These are phyloP conservation scores for Drosophila carrolli DNA, from an alignment of 1,140 invertebrate species.

Conservation along the genomic window DNA sequence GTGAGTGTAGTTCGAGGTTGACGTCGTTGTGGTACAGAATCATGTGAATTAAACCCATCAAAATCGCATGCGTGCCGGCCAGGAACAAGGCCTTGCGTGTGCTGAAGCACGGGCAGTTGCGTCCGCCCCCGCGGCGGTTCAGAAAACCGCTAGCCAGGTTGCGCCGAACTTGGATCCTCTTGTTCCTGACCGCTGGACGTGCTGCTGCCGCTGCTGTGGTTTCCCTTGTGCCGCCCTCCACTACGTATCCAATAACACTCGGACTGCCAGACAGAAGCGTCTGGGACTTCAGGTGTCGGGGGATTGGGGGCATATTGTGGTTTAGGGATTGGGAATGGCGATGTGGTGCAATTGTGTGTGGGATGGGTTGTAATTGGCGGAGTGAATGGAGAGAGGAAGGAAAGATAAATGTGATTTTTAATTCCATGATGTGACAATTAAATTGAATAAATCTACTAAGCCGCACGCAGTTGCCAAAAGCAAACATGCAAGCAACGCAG, in stretches of 20 bases:
- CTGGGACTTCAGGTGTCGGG: constrained; percentile 9
- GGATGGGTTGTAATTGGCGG: background rate
- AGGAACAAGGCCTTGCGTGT: no score
- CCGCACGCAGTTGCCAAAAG: no score
- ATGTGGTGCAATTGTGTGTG: no score
- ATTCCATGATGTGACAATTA: constrained; percentile 4
- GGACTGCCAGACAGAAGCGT: constrained; percentile 4
- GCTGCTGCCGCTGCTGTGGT: background rate
- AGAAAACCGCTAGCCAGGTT: no score
- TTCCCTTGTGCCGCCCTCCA: background rate
- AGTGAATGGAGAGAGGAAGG: background rate
- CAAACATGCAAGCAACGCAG: no score
- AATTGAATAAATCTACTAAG: constrained; percentile 1
- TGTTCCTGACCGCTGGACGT: background rate
- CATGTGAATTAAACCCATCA: no score
- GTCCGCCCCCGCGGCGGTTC: no score
- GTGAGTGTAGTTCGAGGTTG: constrained; percentile 14
- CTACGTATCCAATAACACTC: background rate
- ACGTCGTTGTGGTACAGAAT: constrained; percentile 36
- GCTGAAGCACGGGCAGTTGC: no score
- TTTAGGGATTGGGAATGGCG: background rate
- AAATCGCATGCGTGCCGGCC: no score
- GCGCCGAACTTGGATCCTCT: background rate
- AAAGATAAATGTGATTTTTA: constrained; percentile 9
- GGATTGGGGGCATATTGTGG: background rate